Evolutionary conservation across 2,113 vertebrate species (phyloP).

Genomic region (Oxyura jamaicensis): DNA sequence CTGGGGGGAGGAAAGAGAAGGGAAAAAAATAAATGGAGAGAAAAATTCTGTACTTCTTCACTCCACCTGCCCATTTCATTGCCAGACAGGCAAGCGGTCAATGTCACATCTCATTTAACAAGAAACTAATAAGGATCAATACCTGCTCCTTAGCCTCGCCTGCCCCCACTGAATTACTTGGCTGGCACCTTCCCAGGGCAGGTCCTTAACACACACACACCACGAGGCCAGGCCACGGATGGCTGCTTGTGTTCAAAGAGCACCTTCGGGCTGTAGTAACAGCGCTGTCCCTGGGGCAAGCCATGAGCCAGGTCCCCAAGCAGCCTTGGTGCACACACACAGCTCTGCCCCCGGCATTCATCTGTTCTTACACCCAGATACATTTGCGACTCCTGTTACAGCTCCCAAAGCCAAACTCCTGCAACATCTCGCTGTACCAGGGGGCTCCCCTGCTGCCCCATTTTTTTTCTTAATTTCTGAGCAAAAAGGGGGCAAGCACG

Average conservation of each 20-base stretch:
- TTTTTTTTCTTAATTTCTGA: too few relatives aligned
- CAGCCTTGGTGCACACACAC: background rate
- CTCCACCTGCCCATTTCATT: background rate
- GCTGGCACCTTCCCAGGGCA: background rate
- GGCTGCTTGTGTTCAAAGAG: background rate
- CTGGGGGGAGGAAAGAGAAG: background rate
- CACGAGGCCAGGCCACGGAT: background rate
- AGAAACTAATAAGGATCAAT: background rate
- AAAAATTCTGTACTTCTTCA: background rate
- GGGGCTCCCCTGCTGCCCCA: too few relatives aligned
- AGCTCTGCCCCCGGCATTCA: background rate
- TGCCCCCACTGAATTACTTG: background rate
- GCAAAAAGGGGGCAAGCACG: background rate
- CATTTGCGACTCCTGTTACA: background rate
- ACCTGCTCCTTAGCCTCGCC: background rate
- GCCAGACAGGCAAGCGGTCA: background rate
- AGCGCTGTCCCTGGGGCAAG: background rate
- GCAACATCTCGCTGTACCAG: too few relatives aligned
- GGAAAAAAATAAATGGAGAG: background rate
- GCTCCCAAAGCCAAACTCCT: background rate
- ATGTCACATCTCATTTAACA: background rate
- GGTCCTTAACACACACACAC: background rate
- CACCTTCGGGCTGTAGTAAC: background rate
- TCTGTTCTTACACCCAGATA: too few relatives aligned
- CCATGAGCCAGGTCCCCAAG: rapidly evolving